phyloP scores from a whole-genome alignment of 2,888 invertebrate species.

The Erebia aethiops region DNA sequence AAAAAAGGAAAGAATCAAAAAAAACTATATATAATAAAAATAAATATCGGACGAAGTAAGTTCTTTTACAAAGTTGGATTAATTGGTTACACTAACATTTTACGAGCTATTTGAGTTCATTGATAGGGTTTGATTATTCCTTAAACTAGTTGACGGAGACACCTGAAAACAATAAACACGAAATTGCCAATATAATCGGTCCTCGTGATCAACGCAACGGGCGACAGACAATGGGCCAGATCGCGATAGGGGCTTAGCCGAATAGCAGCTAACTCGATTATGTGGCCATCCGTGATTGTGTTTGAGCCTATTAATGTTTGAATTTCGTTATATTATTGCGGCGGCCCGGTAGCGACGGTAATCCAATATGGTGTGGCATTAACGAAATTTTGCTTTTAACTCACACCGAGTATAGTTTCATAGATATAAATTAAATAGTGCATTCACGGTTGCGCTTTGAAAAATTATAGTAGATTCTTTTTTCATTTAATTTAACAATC shows the following conservation, averaged over 20 bases:
- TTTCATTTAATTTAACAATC: too few relatives aligned
- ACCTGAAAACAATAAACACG: conserved; percentile 80
- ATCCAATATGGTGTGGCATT: conserved; percentile 74
- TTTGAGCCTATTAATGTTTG: conserved; percentile 81
- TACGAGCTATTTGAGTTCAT: conserved; percentile 52
- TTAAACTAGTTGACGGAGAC: conserved; percentile 65
- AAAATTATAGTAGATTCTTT: too few relatives aligned
- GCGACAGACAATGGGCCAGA: conserved; percentile 79
- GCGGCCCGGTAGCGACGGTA: conserved; percentile 65
- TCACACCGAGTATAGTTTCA: conserved; percentile 47
- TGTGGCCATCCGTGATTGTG: conserved; percentile 81
- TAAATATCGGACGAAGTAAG: neutral
- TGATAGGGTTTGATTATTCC: conserved; percentile 65
- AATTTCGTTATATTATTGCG: conserved; percentile 81
- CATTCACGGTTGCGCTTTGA: too few relatives aligned
- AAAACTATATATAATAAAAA: too few relatives aligned
- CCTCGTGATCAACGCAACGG: conserved; percentile 76
- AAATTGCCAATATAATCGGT: conserved; percentile 81
- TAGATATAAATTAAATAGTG: neutral
- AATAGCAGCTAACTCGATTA: conserved; percentile 82
- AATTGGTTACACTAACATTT: conserved; percentile 54
- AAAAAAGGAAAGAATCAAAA: too few relatives aligned
- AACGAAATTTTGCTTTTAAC: conserved; percentile 65
- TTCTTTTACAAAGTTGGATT: conserved; percentile 13
- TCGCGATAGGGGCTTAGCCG: conserved; percentile 80